Evolutionary conservation across 2,113 vertebrate species (phyloP).

Genomic region (Oophaga pumilio): DNA sequence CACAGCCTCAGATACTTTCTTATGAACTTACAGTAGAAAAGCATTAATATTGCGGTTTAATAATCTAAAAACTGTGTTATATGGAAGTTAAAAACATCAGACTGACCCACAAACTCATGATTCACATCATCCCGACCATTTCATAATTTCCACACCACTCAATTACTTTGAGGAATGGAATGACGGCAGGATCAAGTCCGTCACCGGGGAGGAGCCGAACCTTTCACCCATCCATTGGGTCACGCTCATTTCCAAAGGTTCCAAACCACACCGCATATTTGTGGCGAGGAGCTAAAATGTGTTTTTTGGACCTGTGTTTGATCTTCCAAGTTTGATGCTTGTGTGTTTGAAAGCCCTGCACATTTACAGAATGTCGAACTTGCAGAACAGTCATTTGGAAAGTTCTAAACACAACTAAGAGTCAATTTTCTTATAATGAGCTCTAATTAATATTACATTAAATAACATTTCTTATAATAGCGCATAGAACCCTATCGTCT

Average conservation of each 20-base stretch:
- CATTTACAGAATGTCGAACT: slow-evolving; percentile 42
- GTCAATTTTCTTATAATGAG: slow-evolving; percentile 56
- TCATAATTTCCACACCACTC: slow-evolving; percentile 9
- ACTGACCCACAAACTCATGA: background rate
- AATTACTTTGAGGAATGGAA: background rate
- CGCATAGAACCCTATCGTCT: slow-evolving; percentile 63
- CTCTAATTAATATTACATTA: slow-evolving; percentile 66
- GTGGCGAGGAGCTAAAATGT: slow-evolving; percentile 44
- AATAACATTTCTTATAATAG: slow-evolving; percentile 68
- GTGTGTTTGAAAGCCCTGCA: slow-evolving; percentile 45
- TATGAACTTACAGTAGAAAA: background rate
- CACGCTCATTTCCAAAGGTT: slow-evolving; percentile 28
- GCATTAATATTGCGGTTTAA: background rate
- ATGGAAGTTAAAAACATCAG: slow-evolving; percentile 6
- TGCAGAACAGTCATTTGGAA: slow-evolving; percentile 47
- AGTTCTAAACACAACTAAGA: slow-evolving; percentile 27
- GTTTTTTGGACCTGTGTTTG: slow-evolving; percentile 48
- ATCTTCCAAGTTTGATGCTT: slow-evolving; percentile 33
- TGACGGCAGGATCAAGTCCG: slow-evolving; percentile 1
- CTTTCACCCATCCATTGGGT: slow-evolving; percentile 45
- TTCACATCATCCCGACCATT: slow-evolving; percentile 11
- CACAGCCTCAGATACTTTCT: background rate
- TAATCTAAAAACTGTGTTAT: slow-evolving; percentile 1
- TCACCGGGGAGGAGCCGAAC: slow-evolving; percentile 37
- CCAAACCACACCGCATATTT: slow-evolving; percentile 44